Evolutionary conservation across 2,113 vertebrate genomes (phyloP).

Genomic region (Lathamus discolor): DNA sequence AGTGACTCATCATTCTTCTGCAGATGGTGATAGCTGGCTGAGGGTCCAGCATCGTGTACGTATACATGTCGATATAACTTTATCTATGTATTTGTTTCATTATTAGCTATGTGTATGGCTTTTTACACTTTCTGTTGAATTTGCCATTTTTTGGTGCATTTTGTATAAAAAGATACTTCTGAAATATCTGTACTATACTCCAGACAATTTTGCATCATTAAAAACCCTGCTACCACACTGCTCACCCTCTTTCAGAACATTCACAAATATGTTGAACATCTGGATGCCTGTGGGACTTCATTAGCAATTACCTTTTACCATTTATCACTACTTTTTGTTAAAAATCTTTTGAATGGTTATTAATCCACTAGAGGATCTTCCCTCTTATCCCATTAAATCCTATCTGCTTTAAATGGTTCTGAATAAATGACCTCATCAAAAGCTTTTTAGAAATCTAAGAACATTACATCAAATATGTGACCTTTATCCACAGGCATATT

Average conservation of each 20-base stretch:
- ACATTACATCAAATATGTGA: constrained; percentile 36
- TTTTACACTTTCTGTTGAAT: not conserved
- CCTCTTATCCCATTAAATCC: constrained; percentile 52
- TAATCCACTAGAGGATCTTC: constrained; percentile 39
- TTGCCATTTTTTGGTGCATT: not conserved
- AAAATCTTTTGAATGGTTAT: constrained; percentile 40
- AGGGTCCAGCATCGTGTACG: not conserved
- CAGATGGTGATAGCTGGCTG: not conserved
- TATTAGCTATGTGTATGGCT: not conserved
- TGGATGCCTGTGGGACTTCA: constrained; percentile 28
- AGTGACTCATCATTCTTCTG: not conserved
- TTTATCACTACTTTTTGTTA: constrained; percentile 38
- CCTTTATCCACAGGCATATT: constrained; percentile 33
- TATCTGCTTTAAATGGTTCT: constrained; percentile 37
- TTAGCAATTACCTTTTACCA: constrained; percentile 19
- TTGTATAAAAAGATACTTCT: not conserved
- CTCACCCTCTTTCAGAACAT: not conserved
- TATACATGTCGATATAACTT: not conserved
- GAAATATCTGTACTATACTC: not conserved
- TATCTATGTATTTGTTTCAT: not conserved
- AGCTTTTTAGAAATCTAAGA: constrained; percentile 59
- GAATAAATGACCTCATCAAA: constrained; percentile 54
- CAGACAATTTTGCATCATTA: not conserved
- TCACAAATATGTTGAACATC: constrained; percentile 53
- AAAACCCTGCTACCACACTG: not conserved